Conservation (phyloP, 2,113 vertebrate species). For the Macaca mulatta region DNA sequence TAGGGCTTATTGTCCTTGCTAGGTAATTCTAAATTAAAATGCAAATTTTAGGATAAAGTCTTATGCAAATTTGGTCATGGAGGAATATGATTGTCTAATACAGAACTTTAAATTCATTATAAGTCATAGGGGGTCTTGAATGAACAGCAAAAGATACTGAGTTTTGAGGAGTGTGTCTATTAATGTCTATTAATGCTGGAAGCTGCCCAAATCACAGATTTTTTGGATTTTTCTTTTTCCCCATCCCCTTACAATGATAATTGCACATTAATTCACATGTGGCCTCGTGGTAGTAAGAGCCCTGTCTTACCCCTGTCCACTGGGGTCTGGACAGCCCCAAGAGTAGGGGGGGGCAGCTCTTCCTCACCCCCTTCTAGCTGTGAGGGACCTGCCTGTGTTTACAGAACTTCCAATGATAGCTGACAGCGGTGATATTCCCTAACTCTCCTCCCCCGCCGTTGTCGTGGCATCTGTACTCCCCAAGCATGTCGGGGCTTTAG, state of each 20-base stretch:
- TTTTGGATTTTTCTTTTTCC: background rate
- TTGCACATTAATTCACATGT: background rate
- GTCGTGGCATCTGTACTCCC: background rate
- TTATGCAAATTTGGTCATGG: slow-evolving; percentile 15
- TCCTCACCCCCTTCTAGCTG: too few species aligned
- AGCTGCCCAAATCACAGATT: background rate
- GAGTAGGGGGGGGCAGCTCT: background rate
- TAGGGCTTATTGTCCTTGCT: background rate
- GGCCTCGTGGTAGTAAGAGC: background rate
- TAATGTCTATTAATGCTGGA: background rate
- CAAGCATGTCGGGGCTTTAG: too few species aligned
- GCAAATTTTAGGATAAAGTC: background rate
- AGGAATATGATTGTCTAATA: slow-evolving; percentile 19
- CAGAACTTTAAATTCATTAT: slow-evolving; percentile 42
- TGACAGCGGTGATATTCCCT: background rate
- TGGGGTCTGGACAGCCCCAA: background rate
- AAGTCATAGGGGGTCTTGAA: slow-evolving; percentile 17
- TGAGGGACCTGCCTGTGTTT: background rate
- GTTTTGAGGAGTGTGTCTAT: background rate
- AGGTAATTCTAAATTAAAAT: slow-evolving; percentile 47
- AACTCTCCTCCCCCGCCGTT: background rate
- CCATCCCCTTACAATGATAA: background rate
- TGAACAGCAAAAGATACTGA: background rate
- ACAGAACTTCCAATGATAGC: background rate
- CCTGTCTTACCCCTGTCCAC: background rate